phyloP scores from a whole-genome alignment of 2,888 invertebrate genomes.

The Clivina fossor region DNA sequence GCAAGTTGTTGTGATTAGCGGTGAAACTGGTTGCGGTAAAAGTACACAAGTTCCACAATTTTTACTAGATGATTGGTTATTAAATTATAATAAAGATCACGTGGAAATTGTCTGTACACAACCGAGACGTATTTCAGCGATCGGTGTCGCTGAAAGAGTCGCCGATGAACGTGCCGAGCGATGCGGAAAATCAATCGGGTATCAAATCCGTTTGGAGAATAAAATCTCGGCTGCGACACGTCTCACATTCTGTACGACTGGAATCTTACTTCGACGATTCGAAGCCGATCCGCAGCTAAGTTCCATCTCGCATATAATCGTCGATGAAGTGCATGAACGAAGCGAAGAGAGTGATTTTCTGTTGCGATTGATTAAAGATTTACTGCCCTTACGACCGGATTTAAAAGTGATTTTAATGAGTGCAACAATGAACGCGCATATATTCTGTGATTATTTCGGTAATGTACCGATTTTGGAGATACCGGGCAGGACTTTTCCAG shows the following conservation, averaged over 20 bases:
- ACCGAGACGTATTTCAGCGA: constrained; percentile 87
- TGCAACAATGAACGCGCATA: constrained; percentile 83
- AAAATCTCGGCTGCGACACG: constrained; percentile 77
- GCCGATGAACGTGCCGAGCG: constrained; percentile 79
- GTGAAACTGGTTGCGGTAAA: constrained; percentile 84
- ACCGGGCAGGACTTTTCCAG: constrained; percentile 83
- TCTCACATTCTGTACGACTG: constrained; percentile 90
- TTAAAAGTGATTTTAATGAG: constrained; percentile 90
- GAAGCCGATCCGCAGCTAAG: constrained; percentile 75
- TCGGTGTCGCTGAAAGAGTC: constrained; percentile 89
- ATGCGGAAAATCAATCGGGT: constrained; percentile 54
- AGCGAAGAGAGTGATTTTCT: constrained; percentile 90
- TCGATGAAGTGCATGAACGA: constrained; percentile 93
- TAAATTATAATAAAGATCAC: constrained; percentile 60
- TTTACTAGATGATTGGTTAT: constrained; percentile 83
- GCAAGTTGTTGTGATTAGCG: constrained; percentile 74
- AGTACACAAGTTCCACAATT: constrained; percentile 93
- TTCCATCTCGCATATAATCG: constrained; percentile 79
- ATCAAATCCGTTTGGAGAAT: constrained; percentile 77
- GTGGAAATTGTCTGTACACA: constrained; percentile 91
- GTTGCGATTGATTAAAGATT: constrained; percentile 76
- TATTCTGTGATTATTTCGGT: constrained; percentile 84
- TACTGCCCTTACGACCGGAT: constrained; percentile 70
- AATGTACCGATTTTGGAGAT: constrained; percentile 78
- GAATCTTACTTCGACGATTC: constrained; percentile 81